Evolutionary conservation across 2,797 vertebrate genomes (phyloP).

Genomic region (Buceros bicornis): DNA sequence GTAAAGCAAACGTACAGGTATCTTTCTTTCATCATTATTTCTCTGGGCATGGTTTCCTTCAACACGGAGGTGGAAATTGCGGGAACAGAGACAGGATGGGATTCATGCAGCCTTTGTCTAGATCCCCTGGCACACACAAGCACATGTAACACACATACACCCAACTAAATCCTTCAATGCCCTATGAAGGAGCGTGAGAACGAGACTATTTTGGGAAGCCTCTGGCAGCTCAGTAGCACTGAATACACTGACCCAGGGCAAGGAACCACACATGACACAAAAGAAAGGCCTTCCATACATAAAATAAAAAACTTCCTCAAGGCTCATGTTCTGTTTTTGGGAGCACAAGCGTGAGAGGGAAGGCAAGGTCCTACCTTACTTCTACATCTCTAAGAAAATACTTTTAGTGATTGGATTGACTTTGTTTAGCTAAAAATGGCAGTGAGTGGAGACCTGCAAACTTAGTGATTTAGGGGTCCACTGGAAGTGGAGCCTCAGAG

Average conservation of each 20-base stretch:
- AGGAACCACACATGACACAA: not conserved
- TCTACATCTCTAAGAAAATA: not conserved
- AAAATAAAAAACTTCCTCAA: not conserved
- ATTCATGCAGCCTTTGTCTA: not conserved
- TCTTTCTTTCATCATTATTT: not conserved
- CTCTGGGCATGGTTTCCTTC: not conserved
- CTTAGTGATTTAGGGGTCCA: not conserved
- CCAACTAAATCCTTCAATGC: not conserved
- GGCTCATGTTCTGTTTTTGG: not conserved
- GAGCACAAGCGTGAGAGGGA: not conserved
- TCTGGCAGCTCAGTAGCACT: not conserved
- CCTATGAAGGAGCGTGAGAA: not conserved
- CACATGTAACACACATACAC: not conserved
- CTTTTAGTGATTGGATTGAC: not conserved
- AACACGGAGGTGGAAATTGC: rapidly evolving
- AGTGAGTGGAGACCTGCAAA: not conserved
- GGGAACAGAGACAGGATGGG: not conserved
- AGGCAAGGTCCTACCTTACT: not conserved
- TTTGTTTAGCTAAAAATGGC: not conserved
- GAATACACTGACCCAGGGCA: not conserved
- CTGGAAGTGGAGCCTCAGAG: not conserved
- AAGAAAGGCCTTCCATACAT: not conserved
- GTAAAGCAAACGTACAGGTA: not conserved
- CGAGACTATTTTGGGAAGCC: not conserved
- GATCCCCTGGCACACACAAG: not conserved